Evolutionary conservation across 1,140 invertebrate genomes (phyloP).

Genomic region (Gonatopus flavifemur): DNA sequence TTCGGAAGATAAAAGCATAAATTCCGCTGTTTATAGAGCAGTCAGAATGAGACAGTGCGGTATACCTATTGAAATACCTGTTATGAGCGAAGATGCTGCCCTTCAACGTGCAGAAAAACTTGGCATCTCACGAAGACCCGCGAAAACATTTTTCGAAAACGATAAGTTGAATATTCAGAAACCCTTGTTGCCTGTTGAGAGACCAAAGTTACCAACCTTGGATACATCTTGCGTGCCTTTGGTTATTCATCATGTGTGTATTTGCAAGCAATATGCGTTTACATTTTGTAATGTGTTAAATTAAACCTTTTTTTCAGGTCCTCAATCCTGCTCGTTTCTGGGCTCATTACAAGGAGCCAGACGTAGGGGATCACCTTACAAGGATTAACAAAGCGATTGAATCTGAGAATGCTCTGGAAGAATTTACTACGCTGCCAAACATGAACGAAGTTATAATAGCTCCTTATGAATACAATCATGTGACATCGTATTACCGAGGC

Average conservation of each 20-base stretch:
- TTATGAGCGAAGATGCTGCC: constrained; percentile 47
- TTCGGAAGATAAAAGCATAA: constrained; percentile 55
- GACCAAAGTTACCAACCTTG: constrained; percentile 56
- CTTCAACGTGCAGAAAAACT: background rate
- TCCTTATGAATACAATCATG: constrained; percentile 33
- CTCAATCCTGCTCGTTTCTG: constrained; percentile 66
- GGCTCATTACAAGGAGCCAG: no score
- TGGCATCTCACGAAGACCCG: constrained; percentile 41
- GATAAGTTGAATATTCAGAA: background rate
- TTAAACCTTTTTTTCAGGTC: no score
- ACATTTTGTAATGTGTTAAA: no score
- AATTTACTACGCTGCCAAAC: constrained; percentile 9
- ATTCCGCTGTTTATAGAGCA: constrained; percentile 75
- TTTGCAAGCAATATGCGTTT: background rate
- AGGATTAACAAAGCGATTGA: no score
- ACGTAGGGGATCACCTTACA: no score
- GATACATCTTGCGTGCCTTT: constrained; percentile 55
- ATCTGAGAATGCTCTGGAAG: background rate
- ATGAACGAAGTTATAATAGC: constrained; percentile 42
- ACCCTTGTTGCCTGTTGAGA: constrained; percentile 8
- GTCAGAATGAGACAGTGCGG: constrained; percentile 70
- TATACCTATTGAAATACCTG: constrained; percentile 54
- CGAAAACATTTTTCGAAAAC: no score
- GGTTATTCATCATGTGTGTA: constrained; percentile 53
- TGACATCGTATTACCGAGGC: constrained; percentile 44